phyloP scores from a whole-genome alignment of 2,888 invertebrate genomes.

The Tetramorium bicarinatum region DNA sequence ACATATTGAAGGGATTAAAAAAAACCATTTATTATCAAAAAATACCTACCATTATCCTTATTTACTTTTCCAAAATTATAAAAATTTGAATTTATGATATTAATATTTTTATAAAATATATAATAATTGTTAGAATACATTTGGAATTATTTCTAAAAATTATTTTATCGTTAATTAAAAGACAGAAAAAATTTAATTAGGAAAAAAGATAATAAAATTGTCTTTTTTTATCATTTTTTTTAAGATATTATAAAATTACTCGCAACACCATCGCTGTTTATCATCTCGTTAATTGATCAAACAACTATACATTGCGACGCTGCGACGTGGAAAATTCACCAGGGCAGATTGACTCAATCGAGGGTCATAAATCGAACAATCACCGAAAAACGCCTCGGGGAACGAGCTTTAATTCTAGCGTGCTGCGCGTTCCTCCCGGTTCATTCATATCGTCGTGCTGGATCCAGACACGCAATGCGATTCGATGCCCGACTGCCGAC shows the following conservation, averaged over 20 bases:
- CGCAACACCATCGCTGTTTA: slow-evolving; percentile 1
- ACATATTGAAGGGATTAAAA: slow-evolving; percentile 6
- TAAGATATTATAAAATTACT: neutral
- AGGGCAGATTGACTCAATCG: slow-evolving; percentile 48
- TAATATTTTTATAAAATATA: neutral
- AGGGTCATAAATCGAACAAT: slow-evolving; percentile 65
- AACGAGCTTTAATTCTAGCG: slow-evolving; percentile 59
- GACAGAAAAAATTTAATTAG: neutral
- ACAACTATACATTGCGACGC: neutral
- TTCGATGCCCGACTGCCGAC: slow-evolving; percentile 46
- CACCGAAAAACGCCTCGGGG: slow-evolving; percentile 65
- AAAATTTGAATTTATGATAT: neutral
- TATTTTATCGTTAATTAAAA: slow-evolving; percentile 1
- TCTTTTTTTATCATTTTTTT: neutral
- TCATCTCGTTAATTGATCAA: slow-evolving; percentile 28
- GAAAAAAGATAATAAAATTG: neutral
- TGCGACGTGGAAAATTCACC: slow-evolving; percentile 41
- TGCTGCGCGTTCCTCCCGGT: slow-evolving; percentile 44
- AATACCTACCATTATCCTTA: neutral
- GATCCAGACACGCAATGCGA: slow-evolving; percentile 38
- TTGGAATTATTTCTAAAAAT: neutral
- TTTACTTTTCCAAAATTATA: slow-evolving; percentile 6
- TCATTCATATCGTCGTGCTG: slow-evolving; percentile 62
- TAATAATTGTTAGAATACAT: neutral
- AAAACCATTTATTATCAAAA: neutral